These are phyloP conservation scores for Tympanuchus pallidicinctus DNA, from an alignment of 2,113 vertebrate genomes.

Conservation along the genomic window DNA sequence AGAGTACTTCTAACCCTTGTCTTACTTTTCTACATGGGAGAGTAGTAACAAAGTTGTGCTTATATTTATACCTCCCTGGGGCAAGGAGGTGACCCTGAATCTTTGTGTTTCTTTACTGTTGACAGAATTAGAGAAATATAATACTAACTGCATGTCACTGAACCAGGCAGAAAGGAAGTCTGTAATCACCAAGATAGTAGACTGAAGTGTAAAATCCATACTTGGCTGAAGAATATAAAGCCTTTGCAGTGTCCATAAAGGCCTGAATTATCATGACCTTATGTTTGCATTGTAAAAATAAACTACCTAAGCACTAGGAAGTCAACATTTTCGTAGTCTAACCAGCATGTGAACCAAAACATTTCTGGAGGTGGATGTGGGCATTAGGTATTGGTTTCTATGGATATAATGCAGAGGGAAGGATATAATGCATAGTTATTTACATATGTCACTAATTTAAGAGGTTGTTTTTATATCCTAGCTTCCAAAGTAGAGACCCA, in stretches of 20 bases:
- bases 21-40: not conserved
- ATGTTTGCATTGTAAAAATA: not conserved
- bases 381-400: not conserved
- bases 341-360: not conserved
- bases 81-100: not conserved
- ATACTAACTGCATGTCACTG: not conserved
- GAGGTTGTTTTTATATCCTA: not conserved
- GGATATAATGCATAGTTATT: not conserved
- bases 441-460: not conserved
- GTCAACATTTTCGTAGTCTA: not conserved
- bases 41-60: not conserved
- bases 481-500: not conserved
- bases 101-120: not conserved
- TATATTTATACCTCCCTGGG: not conserved
- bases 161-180: slow-evolving; percentile 22
- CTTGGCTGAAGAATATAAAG: not conserved
- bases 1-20: not conserved
- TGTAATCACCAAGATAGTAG: not conserved
- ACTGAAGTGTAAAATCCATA: slow-evolving; percentile 33
- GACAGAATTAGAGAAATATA: not conserved
- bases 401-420: not conserved
- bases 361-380: not conserved
- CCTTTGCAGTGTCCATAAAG: not conserved
- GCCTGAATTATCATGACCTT: not conserved
- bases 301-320: not conserved